These are phyloP conservation scores for Lindbergichthys nudifrons DNA, from an alignment of 2,797 vertebrate species.

Conservation along the genomic window DNA sequence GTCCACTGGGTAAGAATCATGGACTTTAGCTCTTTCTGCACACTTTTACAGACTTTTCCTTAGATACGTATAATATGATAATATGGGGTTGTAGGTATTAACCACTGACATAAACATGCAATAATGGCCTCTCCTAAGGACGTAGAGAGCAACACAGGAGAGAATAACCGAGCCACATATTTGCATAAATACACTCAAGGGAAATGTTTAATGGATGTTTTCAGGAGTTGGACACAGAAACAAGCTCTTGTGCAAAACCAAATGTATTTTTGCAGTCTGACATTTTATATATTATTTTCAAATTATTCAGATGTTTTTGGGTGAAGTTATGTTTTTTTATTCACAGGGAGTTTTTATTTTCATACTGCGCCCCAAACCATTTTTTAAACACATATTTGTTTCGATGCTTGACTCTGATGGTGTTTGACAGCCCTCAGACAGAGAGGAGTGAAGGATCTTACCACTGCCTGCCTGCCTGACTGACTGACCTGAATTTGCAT, in stretches of 20 bases:
- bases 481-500: slow-evolving; percentile 69
- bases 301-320: slow-evolving; percentile 41
- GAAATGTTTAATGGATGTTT: slow-evolving; percentile 9
- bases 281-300: slow-evolving; percentile 23
- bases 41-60: not conserved
- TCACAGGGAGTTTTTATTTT: slow-evolving; percentile 13
- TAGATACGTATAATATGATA: not conserved
- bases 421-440: slow-evolving; percentile 41
- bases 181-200: slow-evolving; percentile 15
- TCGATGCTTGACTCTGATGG: slow-evolving; percentile 18
- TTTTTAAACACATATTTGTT: slow-evolving; percentile 17
- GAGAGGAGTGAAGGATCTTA: slow-evolving; percentile 37
- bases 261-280: slow-evolving; percentile 13
- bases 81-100: not conserved
- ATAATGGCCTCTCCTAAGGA: not conserved
- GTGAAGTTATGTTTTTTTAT: not conserved
- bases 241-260: slow-evolving; percentile 4
- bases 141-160: not conserved
- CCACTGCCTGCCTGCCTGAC: slow-evolving; percentile 49
- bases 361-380: slow-evolving; percentile 11
- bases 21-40: not conserved
- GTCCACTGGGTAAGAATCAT: not conserved
- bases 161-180: not conserved
- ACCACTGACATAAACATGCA: not conserved
- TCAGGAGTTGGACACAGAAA: not conserved